A percentile compares a stretch with the other conserved stretches of the same genome.
Conservation (phyloP, 2,888 invertebrate genomes). For the Erebia aethiops region DNA sequence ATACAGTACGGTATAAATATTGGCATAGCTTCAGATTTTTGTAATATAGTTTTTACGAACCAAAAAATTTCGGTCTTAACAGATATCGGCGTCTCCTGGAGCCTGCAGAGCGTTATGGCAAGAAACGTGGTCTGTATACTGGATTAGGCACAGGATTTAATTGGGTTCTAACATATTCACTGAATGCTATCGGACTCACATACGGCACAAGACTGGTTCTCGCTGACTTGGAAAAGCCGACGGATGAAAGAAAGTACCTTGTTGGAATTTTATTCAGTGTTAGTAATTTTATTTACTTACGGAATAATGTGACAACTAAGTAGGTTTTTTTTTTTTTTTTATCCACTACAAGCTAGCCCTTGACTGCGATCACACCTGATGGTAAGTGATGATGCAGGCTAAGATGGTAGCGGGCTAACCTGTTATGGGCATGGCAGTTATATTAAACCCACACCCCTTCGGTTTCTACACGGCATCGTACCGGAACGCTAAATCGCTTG, state of each 20-base stretch:
- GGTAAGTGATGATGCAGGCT: too few species aligned
- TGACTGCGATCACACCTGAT: too few species aligned
- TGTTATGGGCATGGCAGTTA: too few species aligned
- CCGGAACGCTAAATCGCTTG: too few species aligned
- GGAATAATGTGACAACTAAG: background rate
- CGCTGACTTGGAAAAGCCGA: constrained; percentile 80
- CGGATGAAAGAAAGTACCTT: constrained; percentile 84
- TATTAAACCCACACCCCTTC: too few species aligned
- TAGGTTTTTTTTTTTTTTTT: too few species aligned
- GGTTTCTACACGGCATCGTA: too few species aligned
- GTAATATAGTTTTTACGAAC: background rate
- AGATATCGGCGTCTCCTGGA: constrained; percentile 82
- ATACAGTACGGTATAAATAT: too few species aligned
- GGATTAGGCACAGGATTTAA: constrained; percentile 88
- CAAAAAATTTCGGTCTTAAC: constrained; percentile 13
- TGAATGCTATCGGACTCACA: constrained; percentile 89
- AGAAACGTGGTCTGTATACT: constrained; percentile 85
- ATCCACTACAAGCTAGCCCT: too few species aligned
- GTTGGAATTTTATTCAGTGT: constrained; percentile 88
- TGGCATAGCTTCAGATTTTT: too few species aligned
- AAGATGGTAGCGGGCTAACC: too few species aligned
- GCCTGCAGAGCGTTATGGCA: constrained; percentile 85
- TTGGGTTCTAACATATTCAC: constrained; percentile 89
- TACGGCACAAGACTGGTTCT: constrained; percentile 89
- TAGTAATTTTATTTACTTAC: constrained; percentile 47